phyloP scores from a whole-genome alignment of 2,797 vertebrate genomes.

The Artibeus jamaicensis region DNA sequence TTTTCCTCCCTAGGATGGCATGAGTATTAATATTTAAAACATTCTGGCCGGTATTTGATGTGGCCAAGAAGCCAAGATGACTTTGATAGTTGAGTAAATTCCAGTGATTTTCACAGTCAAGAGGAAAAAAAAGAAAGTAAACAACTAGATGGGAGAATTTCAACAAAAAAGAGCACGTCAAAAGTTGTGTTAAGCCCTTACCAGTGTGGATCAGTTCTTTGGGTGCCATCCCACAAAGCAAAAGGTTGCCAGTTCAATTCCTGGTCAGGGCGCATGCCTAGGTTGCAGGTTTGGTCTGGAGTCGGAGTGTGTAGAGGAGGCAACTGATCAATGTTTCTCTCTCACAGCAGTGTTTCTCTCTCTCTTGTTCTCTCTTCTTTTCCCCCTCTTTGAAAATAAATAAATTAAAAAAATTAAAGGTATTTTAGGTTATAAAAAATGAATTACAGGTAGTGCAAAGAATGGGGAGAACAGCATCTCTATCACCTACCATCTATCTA shows the following conservation, averaged over 20 bases:
- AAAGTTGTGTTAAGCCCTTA: background rate
- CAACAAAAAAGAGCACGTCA: background rate
- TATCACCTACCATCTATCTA: background rate
- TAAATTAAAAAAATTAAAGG: background rate
- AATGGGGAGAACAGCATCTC: background rate
- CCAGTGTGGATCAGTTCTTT: background rate
- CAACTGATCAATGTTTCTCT: background rate
- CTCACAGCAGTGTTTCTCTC: background rate
- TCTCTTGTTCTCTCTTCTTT: background rate
- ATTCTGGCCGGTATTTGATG: constrained; percentile 22
- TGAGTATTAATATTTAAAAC: constrained; percentile 52
- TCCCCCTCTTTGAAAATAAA: background rate
- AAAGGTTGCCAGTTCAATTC: background rate
- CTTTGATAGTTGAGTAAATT: constrained; percentile 42
- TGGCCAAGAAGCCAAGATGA: constrained; percentile 8
- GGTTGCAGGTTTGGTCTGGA: background rate
- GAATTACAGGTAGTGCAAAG: background rate
- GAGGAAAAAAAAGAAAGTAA: constrained; percentile 7
- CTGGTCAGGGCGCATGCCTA: background rate
- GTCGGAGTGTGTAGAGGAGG: background rate
- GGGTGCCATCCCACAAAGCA: background rate
- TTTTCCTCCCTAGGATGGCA: background rate
- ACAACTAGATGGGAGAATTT: constrained; percentile 7
- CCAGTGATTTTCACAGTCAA: background rate
- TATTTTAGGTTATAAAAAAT: background rate